Conservation (phyloP, 2,888 invertebrate genomes). For the Marronus borbonicus region DNA sequence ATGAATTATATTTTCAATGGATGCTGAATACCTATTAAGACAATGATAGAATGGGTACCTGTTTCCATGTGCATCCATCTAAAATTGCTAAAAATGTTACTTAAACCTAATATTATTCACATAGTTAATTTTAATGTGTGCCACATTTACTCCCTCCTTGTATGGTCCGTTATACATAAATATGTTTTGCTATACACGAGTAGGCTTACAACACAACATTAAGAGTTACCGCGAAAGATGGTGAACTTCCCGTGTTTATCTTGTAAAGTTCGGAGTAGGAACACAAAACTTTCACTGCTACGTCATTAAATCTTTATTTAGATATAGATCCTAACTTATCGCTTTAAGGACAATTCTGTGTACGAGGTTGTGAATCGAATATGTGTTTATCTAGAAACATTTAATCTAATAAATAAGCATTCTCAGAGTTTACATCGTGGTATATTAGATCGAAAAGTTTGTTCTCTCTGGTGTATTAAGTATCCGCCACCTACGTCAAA, state of each 20-base stretch:
- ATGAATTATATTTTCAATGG: too few species aligned
- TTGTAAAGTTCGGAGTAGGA: conserved; percentile 12
- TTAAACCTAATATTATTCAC: too few species aligned
- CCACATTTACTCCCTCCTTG: too few species aligned
- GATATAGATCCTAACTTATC: neutral
- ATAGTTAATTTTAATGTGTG: too few species aligned
- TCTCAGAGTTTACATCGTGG: neutral
- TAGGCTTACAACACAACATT: neutral
- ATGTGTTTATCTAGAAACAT: conserved; percentile 10
- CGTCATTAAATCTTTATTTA: conserved; percentile 22
- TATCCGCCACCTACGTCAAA: neutral
- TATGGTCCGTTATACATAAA: neutral
- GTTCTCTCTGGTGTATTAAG: neutral
- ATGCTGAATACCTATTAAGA: too few species aligned
- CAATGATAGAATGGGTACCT: too few species aligned
- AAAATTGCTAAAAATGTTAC: too few species aligned
- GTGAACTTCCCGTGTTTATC: conserved; percentile 12
- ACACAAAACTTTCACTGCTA: conserved; percentile 14
- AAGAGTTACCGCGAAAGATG: neutral
- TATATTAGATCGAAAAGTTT: neutral
- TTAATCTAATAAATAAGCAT: conserved; percentile 8
- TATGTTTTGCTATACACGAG: neutral
- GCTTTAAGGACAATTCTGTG: conserved; percentile 5
- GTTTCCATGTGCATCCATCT: too few species aligned
- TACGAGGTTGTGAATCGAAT: neutral